These are phyloP conservation scores for Psettodes erumei DNA, from an alignment of 2,113 vertebrate species.

Conservation along the genomic window DNA sequence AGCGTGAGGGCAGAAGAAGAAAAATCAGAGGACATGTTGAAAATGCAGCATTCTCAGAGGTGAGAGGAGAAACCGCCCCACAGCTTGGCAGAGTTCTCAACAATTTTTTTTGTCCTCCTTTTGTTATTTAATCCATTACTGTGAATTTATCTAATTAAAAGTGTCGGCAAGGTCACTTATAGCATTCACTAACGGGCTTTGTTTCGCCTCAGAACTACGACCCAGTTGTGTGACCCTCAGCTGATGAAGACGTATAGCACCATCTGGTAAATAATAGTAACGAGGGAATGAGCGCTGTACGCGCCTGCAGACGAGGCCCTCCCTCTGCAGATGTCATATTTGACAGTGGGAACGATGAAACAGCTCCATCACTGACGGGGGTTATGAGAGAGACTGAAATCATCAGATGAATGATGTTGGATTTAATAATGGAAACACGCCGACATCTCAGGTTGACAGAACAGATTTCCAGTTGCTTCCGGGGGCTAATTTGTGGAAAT, in stretches of 20 bases:
- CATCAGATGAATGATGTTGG: constrained; percentile 2
- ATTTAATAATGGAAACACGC: constrained; percentile 12
- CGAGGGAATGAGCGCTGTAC: constrained; percentile 32
- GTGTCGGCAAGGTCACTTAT: constrained; percentile 60
- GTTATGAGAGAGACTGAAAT: constrained; percentile 17
- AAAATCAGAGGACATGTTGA: constrained; percentile 51
- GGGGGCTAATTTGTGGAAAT: constrained; percentile 18
- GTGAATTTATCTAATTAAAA: constrained; percentile 54
- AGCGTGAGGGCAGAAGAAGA: constrained; percentile 23
- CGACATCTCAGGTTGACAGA: constrained; percentile 17
- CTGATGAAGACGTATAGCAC: constrained; percentile 60
- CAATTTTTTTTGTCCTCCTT: constrained; percentile 12
- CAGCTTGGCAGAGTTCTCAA: constrained; percentile 29
- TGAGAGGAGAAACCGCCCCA: constrained; percentile 28
- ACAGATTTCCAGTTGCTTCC: constrained; percentile 20
- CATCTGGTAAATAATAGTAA: constrained; percentile 53
- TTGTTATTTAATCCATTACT: constrained; percentile 47
- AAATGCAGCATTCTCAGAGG: constrained; percentile 37
- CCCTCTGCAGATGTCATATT: constrained; percentile 27
- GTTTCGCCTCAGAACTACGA: constrained; percentile 59
- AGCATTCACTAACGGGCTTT: constrained; percentile 42
- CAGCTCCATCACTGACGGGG: constrained; percentile 25
- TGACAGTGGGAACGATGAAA: constrained; percentile 26
- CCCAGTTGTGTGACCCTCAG: constrained; percentile 57
- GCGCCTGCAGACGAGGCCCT: background rate